These are phyloP conservation scores for Gephyroberyx darwinii DNA, from an alignment of 2,797 vertebrate genomes.

Conservation along the genomic window DNA sequence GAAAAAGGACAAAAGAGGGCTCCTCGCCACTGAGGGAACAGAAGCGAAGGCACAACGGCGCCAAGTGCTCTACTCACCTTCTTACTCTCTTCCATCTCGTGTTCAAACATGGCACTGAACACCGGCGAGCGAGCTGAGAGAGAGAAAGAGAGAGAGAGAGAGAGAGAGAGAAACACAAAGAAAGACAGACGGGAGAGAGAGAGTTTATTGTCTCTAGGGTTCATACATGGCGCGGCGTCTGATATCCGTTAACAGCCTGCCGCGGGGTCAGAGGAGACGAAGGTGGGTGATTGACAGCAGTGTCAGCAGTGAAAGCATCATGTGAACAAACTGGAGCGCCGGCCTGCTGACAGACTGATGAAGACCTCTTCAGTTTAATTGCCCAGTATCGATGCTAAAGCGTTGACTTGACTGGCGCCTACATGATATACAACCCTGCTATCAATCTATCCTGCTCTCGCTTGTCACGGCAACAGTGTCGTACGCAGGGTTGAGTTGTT, in stretches of 20 bases:
- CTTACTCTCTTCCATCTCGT: constrained; percentile 92
- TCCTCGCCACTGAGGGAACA: constrained; percentile 19
- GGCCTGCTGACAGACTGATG: constrained; percentile 46
- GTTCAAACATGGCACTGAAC: constrained; percentile 93
- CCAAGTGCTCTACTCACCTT: constrained; percentile 81
- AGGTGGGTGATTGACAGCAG: constrained; percentile 52
- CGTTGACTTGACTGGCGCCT: constrained; percentile 18
- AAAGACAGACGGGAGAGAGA: background rate
- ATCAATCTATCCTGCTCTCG: constrained; percentile 33
- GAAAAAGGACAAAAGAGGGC: constrained; percentile 2
- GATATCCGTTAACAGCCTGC: constrained; percentile 56
- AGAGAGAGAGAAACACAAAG: constrained; percentile 10
- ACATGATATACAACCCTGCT: constrained; percentile 5
- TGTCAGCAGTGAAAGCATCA: constrained; percentile 20
- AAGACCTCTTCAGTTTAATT: constrained; percentile 32
- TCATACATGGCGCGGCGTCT: constrained; percentile 45
- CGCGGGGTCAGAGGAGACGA: constrained; percentile 39
- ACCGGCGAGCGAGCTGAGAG: constrained; percentile 86
- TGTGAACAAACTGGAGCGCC: constrained; percentile 32
- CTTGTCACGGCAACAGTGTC: constrained; percentile 28
- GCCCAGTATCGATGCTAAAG: background rate
- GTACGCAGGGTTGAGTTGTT: constrained; percentile 10
- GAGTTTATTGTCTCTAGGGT: constrained; percentile 48
- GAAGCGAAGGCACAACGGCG: constrained; percentile 21
- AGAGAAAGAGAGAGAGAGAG: constrained; percentile 40